Base-by-base conservation (phyloP, 1,140 invertebrate species). In the Zaprionus lachaisei region DNA sequence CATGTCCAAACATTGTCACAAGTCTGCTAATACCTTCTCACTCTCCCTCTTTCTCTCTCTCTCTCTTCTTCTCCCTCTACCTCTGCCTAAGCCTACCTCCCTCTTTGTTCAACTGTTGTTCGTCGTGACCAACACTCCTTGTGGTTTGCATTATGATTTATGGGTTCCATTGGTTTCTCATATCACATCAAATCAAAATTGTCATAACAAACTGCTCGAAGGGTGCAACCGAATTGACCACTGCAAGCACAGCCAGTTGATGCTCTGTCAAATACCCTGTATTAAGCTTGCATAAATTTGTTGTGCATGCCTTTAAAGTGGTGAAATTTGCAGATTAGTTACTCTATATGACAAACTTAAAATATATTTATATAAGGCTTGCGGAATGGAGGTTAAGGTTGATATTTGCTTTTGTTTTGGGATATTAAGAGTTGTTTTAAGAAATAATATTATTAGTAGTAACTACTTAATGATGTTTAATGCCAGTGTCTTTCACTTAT, bases 61-160 rank as follows among this genome's bases (percentile, higher is more conserved):
- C 49, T 56, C 24, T 9, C 24, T 49, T 14, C 34, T n/a, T 34
- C 38, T 5, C 38, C 14, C 4, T 14, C 37, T 55, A 22, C 28
- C 31, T 55, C 41, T 22, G n/a, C 28, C 20, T 17, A n/a, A 4
- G 9, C 26, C n/a, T 12, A 11, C 20, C 12, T 15, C 15, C 14
- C 24, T 49, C 24, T 62, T 26, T n/a, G 17, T 11, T 51, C 37
- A 28, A 44, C 49, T 68, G 47, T 74, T 74, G 72, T 70, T 62
- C 62, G 26, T 61, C 61, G 72, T 72, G 73, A 71, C 73, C 61
- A 66, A 17, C 62, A 70, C 60, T 66, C 54, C 60, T 63, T 71
- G 72, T 34, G 72, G 51, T 68, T 67, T 63, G 28, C 28, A 55
- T 60, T 64, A 68, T 80, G 77, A 72, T 77, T 66, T 72, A 76